phyloP scores from a whole-genome alignment of 2,888 invertebrate genomes.

The Hirtodrosophila confusa region DNA sequence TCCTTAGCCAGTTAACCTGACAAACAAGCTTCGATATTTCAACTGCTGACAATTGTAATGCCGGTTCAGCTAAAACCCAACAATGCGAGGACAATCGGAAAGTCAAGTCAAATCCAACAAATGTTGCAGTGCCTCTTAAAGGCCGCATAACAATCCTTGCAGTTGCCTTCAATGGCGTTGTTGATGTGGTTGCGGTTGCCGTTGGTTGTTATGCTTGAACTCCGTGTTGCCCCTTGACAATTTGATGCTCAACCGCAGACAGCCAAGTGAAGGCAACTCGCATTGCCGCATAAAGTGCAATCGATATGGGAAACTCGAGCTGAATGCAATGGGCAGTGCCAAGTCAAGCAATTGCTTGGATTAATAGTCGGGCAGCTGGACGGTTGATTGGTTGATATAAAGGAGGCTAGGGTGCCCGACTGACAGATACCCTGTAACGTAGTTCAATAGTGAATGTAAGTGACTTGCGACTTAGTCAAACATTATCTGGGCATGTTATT shows the following conservation, averaged over 20 bases:
- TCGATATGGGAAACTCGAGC: slow-evolving; percentile 7
- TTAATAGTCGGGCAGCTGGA: neutral
- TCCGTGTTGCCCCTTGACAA: slow-evolving; percentile 12
- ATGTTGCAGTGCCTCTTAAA: slow-evolving; percentile 12
- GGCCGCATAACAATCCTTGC: slow-evolving; percentile 27
- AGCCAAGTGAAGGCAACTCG: slow-evolving; percentile 5
- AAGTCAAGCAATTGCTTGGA: neutral
- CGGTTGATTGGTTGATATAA: neutral
- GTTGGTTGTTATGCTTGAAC: neutral
- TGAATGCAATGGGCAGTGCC: neutral
- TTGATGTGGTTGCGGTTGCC: slow-evolving; percentile 16
- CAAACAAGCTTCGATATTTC: neutral
- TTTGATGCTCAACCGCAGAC: slow-evolving; percentile 11
- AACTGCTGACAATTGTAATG: slow-evolving; percentile 7
- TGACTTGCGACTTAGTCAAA: no score
- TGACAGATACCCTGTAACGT: no score
- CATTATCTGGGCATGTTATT: no score
- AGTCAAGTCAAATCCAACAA: slow-evolving; percentile 11
- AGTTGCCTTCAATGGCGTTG: slow-evolving; percentile 1
- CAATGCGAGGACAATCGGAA: neutral
- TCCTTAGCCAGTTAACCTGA: neutral
- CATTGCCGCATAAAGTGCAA: slow-evolving; percentile 3
- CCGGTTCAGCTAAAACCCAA: slow-evolving; percentile 4
- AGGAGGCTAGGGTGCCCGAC: no score
- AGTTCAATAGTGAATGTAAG: no score